Evolutionary conservation across 30 jellyfish, hydroid and myxozoan genomes (phyloP), one percentile per base, ranked within the genome.

Genomic region (Catostylus mosaicus): DNA sequence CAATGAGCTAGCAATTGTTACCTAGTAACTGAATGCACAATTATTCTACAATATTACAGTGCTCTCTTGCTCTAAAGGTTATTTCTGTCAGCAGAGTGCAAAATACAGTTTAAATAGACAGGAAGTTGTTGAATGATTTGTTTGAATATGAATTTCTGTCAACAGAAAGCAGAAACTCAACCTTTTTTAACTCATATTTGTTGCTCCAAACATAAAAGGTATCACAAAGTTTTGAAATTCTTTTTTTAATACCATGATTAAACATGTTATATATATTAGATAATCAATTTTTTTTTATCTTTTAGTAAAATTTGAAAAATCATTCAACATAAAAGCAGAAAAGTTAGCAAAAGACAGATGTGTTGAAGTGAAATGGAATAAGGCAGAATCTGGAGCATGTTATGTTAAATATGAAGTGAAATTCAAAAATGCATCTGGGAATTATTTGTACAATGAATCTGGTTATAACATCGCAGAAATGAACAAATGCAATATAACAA

Each of bases 371-470:
- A 67, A 22, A 27, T 67, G 79, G 79, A 35, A 35, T 4, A 33
- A n/a, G n/a, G 32, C 40, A 0, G 63, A 67, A 1, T 34, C 43
- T 32, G 79, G 79, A 1, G 57, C 19, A 2, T 67, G 79, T 45
- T 38, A 6, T 34, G 79, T 45, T 19, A 34, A 34, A 27, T 67
- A 67, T 36, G 62, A 33, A 23, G 79, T 67, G 19, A 67, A 1
- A 1, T 67, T 67, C 63, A 67, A 35, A 35, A 35, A 67, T 34
- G 79, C 60, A 67, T 67, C 62, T 67, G 79, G 79, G 35, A 32
- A 1, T 36, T 3, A 22, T 67, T 33, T 67, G 62, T 18, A 67
- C 79, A 67, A 8, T 18, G 19, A 67, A 27, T 11, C 27, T 12
- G 62, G 79, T 31, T 34, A n/a, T 0, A 38, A 67, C 33, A 20